Evolutionary conservation across 2,113 vertebrate species (phyloP).

Genomic region (Hydropotes inermis): DNA sequence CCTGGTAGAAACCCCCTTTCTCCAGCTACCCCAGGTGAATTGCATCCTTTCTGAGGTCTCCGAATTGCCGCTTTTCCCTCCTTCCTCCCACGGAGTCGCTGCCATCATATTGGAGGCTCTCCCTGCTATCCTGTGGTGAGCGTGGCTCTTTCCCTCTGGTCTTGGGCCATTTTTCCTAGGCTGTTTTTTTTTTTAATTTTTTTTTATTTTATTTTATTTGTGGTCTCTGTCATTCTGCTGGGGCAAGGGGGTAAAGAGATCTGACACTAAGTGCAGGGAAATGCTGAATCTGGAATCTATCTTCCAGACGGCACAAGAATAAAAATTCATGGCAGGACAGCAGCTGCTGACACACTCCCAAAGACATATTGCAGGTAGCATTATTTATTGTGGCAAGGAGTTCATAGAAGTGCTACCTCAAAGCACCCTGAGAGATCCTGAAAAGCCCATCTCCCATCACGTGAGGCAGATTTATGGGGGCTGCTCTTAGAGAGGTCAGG

Average conservation of each 20-base stretch:
- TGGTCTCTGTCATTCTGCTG: constrained; percentile 83
- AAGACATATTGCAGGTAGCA: constrained; percentile 89
- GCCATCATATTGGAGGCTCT: constrained; percentile 29
- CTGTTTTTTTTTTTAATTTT: constrained; percentile 47
- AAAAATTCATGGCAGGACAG: constrained; percentile 89
- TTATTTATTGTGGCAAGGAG: constrained; percentile 89
- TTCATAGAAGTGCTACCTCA: constrained; percentile 88
- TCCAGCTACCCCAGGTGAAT: constrained; percentile 6
- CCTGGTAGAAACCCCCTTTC: not conserved
- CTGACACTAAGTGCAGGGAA: constrained; percentile 86
- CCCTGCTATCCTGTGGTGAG: constrained; percentile 49
- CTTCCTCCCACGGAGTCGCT: not conserved
- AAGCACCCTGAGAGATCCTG: constrained; percentile 89
- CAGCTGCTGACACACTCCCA: constrained; percentile 84
- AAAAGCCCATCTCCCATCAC: constrained; percentile 90
- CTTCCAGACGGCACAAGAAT: constrained; percentile 86
- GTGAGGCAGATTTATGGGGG: constrained; percentile 86
- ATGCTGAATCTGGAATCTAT: constrained; percentile 88
- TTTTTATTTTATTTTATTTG: constrained; percentile 86
- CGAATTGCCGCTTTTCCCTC: not conserved
- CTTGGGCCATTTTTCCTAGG: constrained; percentile 79
- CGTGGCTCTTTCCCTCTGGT: constrained; percentile 67
- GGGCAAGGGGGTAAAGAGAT: constrained; percentile 89
- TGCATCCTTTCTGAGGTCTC: not conserved
- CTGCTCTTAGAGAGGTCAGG: constrained; percentile 79